Base-by-base conservation (phyloP, 1,140 invertebrate genomes). In the Bombus terrestris region DNA sequence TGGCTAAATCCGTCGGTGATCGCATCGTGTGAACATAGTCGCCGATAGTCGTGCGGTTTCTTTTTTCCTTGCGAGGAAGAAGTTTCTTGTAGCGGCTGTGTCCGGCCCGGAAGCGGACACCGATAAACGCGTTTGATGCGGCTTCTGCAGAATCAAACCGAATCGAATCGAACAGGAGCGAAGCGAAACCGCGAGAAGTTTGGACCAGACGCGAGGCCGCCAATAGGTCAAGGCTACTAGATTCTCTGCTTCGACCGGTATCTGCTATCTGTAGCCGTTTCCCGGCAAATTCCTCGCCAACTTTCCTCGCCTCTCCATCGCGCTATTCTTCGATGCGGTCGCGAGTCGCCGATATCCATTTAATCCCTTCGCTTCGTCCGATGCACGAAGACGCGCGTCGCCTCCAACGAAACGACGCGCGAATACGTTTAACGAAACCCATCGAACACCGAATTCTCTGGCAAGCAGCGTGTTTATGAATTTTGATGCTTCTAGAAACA, bases 181-280 rank as follows among this genome's bases (percentile, higher is more conserved):
- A 68, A 9, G 68, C 79, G 87, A 89, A 89, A 89, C 87, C 88
- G 88, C 75, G 84, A 89, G 74, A 89, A 89, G 80, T 89, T 89
- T 83, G 84, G 80, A 81, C 64, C 80, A 89, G 85, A 89, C 88
- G 81, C 78, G 80, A 78, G 80, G 80, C 80, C 80, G 84, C 88
- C 88, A 76, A 89, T 89, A 86, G 88, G 88, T 89, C 88, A 89
- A 89, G 88, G 88, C 88, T 89, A 89, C 88, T 86, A 86, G 68
- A 53, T 78, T 53, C 53, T 35, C 15, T 3, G 73, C 85, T 81
- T 68, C 62, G 77, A 76, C 76, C 79, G 37, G 28, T 79, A 81
- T 76, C 47, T 43, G 22, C 71, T 77, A 57, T 86, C 69, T 80
- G 57, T 41, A 35, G 78, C 53, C 59, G 77, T 77, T 72, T 64